Percentiles rank a stretch among this genome's conserved stretches.
These are phyloP conservation scores for Myxocyprinus asiaticus DNA, from an alignment of 2,113 vertebrate genomes.

Conservation along the genomic window DNA sequence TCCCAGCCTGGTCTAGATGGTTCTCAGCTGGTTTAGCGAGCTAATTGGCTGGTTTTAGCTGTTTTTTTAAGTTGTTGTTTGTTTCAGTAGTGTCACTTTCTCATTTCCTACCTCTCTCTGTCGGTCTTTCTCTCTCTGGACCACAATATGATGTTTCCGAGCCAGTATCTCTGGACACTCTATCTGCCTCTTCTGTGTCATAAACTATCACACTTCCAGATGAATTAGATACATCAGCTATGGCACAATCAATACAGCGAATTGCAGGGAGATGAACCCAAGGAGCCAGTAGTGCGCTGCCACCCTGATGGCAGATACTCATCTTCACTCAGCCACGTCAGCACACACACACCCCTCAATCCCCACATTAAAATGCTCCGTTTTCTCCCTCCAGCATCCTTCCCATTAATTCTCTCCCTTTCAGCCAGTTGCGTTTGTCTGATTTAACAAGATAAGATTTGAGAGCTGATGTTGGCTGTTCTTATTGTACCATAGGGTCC, in stretches of 20 bases:
- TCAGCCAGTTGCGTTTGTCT: slow-evolving; percentile 93
- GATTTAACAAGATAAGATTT: slow-evolving; percentile 99
- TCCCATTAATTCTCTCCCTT: slow-evolving; percentile 87
- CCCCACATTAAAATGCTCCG: slow-evolving; percentile 51
- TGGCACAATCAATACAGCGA: slow-evolving; percentile 43
- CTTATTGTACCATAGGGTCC: slow-evolving; percentile 88
- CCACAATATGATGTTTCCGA: neutral
- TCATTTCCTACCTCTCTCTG: neutral
- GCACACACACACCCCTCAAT: slow-evolving; percentile 36
- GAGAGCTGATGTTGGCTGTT: slow-evolving; percentile 93
- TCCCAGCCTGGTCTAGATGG: too few species aligned
- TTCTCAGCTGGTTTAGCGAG: too few species aligned
- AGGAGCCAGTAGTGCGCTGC: slow-evolving; percentile 29
- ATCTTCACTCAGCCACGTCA: slow-evolving; percentile 50
- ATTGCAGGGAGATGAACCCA: slow-evolving; percentile 48
- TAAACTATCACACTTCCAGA: slow-evolving; percentile 40
- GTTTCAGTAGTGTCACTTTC: too few species aligned
- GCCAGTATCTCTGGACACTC: neutral
- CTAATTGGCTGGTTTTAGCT: too few species aligned
- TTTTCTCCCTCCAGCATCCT: slow-evolving; percentile 75
- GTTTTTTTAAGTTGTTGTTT: too few species aligned
- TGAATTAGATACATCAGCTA: slow-evolving; percentile 54
- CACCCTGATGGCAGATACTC: slow-evolving; percentile 52
- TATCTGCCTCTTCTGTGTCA: slow-evolving; percentile 25
- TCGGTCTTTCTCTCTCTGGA: neutral